These are phyloP conservation scores for Cichlasoma orientale DNA, from an alignment of 2,797 vertebrate genomes.

Conservation along the genomic window DNA sequence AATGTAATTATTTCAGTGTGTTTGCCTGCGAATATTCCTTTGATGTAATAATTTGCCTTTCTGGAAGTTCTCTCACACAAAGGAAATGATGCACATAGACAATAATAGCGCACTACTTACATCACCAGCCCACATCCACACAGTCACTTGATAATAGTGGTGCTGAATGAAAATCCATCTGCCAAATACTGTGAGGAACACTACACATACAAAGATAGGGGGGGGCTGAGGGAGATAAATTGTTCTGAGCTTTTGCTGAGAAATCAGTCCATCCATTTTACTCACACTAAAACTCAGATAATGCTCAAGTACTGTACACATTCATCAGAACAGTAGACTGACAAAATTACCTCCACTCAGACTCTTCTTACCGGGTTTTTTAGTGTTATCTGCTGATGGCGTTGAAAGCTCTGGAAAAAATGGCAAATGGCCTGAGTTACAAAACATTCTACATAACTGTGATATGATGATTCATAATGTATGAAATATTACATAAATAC, in stretches of 20 bases:
- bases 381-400: neutral
- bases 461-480: neutral
- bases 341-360: neutral
- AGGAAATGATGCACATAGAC: neutral
- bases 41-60: conserved; percentile 8
- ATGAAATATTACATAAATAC: neutral
- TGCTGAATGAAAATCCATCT: conserved; percentile 20
- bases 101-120: conserved; percentile 24
- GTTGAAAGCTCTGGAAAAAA: neutral
- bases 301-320: neutral
- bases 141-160: conserved; percentile 4
- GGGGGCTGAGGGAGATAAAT: no score
- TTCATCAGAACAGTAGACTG: neutral
- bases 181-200: neutral
- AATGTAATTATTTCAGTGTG: neutral
- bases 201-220: neutral
- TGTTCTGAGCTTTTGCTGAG: neutral
- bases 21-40: conserved; percentile 15
- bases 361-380: neutral
- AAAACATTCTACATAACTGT: neutral
- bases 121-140: conserved; percentile 33
- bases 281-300: neutral
- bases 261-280: neutral
- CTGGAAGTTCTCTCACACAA: neutral
- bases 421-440: neutral